Evolutionary conservation across 2,888 invertebrate species (phyloP), one percentile per base, ranked within the genome.

Genomic region (Coleophora flavipennella): DNA sequence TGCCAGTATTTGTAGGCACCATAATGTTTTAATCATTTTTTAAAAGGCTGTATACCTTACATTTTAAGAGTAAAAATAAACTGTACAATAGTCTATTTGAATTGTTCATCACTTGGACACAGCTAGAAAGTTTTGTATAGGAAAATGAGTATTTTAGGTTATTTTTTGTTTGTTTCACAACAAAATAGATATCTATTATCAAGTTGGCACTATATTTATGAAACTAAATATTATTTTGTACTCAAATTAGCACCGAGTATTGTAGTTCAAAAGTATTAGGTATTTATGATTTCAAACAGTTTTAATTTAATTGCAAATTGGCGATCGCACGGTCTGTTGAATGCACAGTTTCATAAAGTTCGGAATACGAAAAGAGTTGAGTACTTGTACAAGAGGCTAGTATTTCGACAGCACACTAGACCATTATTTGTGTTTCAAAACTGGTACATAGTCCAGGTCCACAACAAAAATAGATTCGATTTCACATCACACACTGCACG

Each of bases 381-480:
- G 53, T 58, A 67, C 59, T 60, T 66, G 50, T 41, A 50, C 59
- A 57, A 59, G 59, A 59, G 67, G 53, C 61, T 6, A 55, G 49
- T 44, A 51, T 75, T 67, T 69, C 77, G 59, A 67, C 67, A 76
- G 62, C 57, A 67, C 72, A n/a, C n/a, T n/a, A 71, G 70, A 76
- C 76, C 79, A 77, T 81, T 78, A 4, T 79, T 77, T 78, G 78
- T 40, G 28, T 72, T 60, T 64, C 67, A 62, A 63, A 76, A 71
- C 62, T 70, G 13, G 69, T 67, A 71, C n/a, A n/a, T n/a, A n/a
- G n/a, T n/a, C n/a, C n/a, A n/a, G n/a, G 70, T 74, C 62, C 67
- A 62, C 69, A 77, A 80, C 70, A 70, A 78, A 81, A 83, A 83
- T 83, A 81, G 78, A 57, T 55, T 51, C 51, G 52, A n/a, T n/a